Evolutionary conservation across 1,140 invertebrate genomes (phyloP).

Genomic region (Belonocnema kinseyi): DNA sequence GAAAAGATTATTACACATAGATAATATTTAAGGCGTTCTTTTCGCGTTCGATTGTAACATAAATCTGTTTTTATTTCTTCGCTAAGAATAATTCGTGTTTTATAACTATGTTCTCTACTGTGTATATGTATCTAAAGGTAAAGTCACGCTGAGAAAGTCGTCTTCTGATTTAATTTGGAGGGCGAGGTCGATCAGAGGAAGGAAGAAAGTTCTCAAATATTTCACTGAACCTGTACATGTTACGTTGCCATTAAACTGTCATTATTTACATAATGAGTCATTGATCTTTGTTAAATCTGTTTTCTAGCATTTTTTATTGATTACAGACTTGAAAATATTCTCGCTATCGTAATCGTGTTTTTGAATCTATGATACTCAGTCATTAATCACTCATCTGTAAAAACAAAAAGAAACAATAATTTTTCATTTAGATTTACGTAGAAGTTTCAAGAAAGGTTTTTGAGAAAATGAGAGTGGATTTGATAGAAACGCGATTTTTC

Average conservation of each 20-base stretch:
- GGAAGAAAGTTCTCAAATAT: neutral
- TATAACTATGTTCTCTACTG: slow-evolving; percentile 40
- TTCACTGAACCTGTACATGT: slow-evolving; percentile 59
- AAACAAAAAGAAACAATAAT: too few relatives aligned
- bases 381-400: too few relatives aligned
- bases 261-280: slow-evolving; percentile 60
- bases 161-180: slow-evolving; percentile 33
- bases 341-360: too few relatives aligned
- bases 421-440: too few relatives aligned
- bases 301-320: slow-evolving; percentile 27
- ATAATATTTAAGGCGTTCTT: neutral
- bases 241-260: slow-evolving; percentile 64
- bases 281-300: neutral
- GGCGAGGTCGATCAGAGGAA: slow-evolving; percentile 32
- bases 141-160: slow-evolving; percentile 25
- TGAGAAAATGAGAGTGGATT: too few relatives aligned
- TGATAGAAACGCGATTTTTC: too few relatives aligned
- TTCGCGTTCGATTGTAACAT: slow-evolving; percentile 27
- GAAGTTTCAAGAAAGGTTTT: too few relatives aligned
- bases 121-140: slow-evolving; percentile 31
- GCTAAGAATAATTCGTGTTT: neutral
- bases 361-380: too few relatives aligned
- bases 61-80: neutral
- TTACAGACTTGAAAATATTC: neutral
- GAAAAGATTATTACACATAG: too few relatives aligned